Percentiles rank a stretch among this genome's conserved stretches.
Conservation (phyloP, 2,797 vertebrate genomes). For the Leptoclinus maculatus region DNA sequence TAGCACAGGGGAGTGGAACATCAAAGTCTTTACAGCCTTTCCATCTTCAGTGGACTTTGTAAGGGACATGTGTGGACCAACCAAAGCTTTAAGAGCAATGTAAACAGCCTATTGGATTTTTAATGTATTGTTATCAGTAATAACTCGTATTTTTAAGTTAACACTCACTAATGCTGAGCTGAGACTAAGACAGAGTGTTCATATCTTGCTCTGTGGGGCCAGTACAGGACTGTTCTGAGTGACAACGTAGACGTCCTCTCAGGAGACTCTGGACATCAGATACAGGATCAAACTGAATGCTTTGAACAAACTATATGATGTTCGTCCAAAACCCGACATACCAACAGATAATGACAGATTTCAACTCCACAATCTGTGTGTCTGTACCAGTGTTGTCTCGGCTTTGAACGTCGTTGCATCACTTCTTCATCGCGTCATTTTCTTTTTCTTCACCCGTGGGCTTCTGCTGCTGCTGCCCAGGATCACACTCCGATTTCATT, state of each 20-base stretch:
- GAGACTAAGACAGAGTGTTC: neutral
- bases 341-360: neutral
- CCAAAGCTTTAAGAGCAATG: conserved; percentile 27
- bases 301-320: neutral
- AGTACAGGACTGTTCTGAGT: neutral
- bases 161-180: neutral
- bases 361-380: neutral
- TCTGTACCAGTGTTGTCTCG: neutral
- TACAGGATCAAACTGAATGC: neutral
- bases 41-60: conserved; percentile 47
- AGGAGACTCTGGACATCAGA: neutral
- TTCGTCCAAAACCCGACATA: neutral
- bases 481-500: conserved; percentile 39
- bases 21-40: conserved; percentile 31
- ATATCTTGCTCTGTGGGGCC: neutral
- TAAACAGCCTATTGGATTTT: conserved; percentile 23
- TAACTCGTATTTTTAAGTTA: conserved; percentile 1
- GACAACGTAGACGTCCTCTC: neutral
- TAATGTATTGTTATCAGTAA: neutral
- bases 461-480: conserved; percentile 1
- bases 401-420: neutral
- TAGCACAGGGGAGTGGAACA: conserved; percentile 39
- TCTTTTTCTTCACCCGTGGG: conserved; percentile 25
- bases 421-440: conserved; percentile 8
- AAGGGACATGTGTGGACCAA: conserved; percentile 27